Conservation (phyloP, 2,797 vertebrate species). For the Typhlichthys subterraneus region DNA sequence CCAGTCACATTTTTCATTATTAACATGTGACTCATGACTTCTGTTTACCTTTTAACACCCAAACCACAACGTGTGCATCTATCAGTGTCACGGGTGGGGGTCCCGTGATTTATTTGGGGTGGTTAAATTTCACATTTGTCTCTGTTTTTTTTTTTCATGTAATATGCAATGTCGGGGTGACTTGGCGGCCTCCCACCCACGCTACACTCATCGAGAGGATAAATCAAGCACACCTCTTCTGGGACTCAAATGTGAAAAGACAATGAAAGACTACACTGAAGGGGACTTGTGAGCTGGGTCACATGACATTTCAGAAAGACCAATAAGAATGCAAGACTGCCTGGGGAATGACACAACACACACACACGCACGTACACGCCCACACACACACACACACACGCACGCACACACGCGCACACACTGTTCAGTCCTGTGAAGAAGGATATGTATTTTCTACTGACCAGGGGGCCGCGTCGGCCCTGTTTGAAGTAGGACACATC, state of each 20-base stretch:
- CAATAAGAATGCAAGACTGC: background rate
- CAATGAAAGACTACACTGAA: conserved; percentile 6
- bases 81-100: background rate
- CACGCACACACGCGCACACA: conserved; percentile 10
- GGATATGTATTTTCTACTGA: conserved; percentile 70
- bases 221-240: conserved; percentile 27
- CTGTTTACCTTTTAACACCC: conserved; percentile 1
- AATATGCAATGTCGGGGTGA: conserved; percentile 8
- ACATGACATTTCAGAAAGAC: conserved; percentile 27
- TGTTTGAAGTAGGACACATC: conserved; percentile 93
- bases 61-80: background rate
- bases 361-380: background rate
- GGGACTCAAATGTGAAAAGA: background rate
- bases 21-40: conserved; percentile 58
- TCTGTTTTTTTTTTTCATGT: background rate
- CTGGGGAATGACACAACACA: conserved; percentile 32
- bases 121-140: conserved; percentile 8
- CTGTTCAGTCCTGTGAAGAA: background rate
- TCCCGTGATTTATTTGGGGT: background rate
- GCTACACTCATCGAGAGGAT: conserved; percentile 11
- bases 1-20: conserved; percentile 53
- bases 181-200: conserved; percentile 12
- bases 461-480: conserved; percentile 91
- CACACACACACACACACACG: conserved; percentile 9
- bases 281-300: conserved; percentile 6